These are phyloP conservation scores for Ectemnius cavifrons DNA, from an alignment of 2,888 invertebrate species.

Conservation along the genomic window DNA sequence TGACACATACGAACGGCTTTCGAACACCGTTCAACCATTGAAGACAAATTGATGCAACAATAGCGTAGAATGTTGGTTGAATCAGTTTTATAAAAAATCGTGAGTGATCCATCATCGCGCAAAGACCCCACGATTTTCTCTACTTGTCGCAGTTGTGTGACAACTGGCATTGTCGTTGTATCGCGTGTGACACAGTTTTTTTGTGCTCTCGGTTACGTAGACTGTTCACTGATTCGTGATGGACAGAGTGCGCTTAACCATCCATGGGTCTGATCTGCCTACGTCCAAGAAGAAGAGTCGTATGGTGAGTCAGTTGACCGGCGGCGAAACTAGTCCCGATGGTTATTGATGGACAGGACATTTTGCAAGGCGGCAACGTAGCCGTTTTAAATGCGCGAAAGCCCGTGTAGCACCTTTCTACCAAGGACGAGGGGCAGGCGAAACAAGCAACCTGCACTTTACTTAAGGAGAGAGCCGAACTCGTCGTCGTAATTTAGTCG, in stretches of 20 bases:
- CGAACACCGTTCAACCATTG: too few relatives aligned
- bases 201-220: not conserved
- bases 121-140: too few relatives aligned
- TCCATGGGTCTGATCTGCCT: slow-evolving; percentile 8
- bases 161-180: not conserved
- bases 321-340: slow-evolving; percentile 20
- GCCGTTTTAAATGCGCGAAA: slow-evolving; percentile 48
- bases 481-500: slow-evolving; percentile 67
- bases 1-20: too few relatives aligned
- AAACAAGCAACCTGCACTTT: slow-evolving; percentile 52
- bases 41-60: too few relatives aligned
- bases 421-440: slow-evolving; percentile 50
- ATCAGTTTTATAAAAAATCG: too few relatives aligned
- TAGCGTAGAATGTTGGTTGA: too few relatives aligned
- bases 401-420: slow-evolving; percentile 36
- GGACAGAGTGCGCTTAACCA: not conserved
- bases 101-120: too few relatives aligned
- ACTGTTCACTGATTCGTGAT: not conserved
- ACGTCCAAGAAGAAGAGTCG: slow-evolving; percentile 33
- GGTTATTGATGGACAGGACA: slow-evolving; percentile 46
- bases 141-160: not conserved
- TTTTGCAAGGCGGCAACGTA: slow-evolving; percentile 33
- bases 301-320: slow-evolving; percentile 30
- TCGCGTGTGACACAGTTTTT: not conserved
- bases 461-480: slow-evolving; percentile 55